Evolutionary conservation across 1,140 invertebrate species (phyloP), one percentile per base, ranked within the genome.

Genomic region (Stratiolaelaps scimitus): DNA sequence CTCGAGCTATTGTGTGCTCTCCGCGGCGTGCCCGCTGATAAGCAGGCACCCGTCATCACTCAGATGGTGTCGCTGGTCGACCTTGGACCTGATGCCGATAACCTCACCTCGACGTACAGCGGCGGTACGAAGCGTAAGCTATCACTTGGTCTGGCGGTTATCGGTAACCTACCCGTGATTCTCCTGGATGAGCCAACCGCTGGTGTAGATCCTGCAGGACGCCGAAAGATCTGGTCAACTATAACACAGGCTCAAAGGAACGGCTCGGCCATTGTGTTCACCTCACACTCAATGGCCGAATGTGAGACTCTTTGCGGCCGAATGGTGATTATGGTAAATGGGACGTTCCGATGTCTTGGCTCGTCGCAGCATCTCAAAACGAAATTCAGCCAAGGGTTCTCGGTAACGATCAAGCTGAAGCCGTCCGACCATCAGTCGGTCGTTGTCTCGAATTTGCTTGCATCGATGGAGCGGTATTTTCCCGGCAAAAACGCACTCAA

Each of bases 301-400:
- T 88, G 87, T 72, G 89, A 93, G 76, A 87, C 85, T 19, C 77
- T 93, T 1, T 93, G 89, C 72, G 85, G 86, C 34, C 75, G 87
- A 60, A 74, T 92, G 56, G 88, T 86, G 26, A 88, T 93, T 48
- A 92, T 93, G 88, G 88, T 91, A 0, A 84, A 84, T 73, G 90
- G 90, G 0, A 79, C 84, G 67, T 81, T 92, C 68, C 81, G 80
- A 68, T 87, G 85, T 69, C 76, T 86, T 46, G 85, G 85, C 23
- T 80, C 80, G 44, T 80, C 84, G 81, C 81, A 84, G 64, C 80
- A 84, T 69, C 78, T 88, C 20, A 85, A 87, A 69, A 71, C 71
- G 44, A 64, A 67, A 64, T 71, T 71, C 56, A 68, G 70, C 13
- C 68, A 71, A 66, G 70, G 70, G 4, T 86, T 85, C 75, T 84